These are phyloP conservation scores for Hofmannophila pseudospretella DNA, from an alignment of 2,888 invertebrate genomes.

Conservation along the genomic window DNA sequence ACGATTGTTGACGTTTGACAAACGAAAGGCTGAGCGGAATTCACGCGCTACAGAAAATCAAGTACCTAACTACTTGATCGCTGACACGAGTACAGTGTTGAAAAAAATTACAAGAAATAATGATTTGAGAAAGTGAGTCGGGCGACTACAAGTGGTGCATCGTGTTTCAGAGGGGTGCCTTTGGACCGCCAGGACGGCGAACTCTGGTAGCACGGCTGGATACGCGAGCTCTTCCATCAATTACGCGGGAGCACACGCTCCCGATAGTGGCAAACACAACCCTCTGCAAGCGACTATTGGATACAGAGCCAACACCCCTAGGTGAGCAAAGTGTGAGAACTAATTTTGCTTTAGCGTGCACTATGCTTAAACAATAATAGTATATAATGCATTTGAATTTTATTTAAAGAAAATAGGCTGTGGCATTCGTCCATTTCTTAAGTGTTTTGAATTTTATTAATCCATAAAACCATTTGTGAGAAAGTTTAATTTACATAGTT, in stretches of 20 bases:
- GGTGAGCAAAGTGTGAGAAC: slow-evolving; percentile 68
- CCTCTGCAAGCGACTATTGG: slow-evolving; percentile 71
- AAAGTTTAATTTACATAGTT: too few species aligned
- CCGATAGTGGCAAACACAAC: slow-evolving; percentile 71
- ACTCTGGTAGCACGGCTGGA: slow-evolving; percentile 81
- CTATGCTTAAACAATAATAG: too few species aligned
- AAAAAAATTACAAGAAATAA: slow-evolving; percentile 20
- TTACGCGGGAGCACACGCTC: slow-evolving; percentile 68
- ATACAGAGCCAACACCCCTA: slow-evolving; percentile 81
- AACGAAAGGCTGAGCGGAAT: slow-evolving; percentile 45
- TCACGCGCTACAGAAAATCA: slow-evolving; percentile 52
- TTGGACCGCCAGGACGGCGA: slow-evolving; percentile 84
- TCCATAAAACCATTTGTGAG: too few species aligned
- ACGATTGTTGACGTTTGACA: slow-evolving; percentile 52
- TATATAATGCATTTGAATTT: too few species aligned
- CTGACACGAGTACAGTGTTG: slow-evolving; percentile 40
- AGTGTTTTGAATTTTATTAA: too few species aligned
- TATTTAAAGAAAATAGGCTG: too few species aligned
- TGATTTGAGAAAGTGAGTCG: slow-evolving; percentile 10
- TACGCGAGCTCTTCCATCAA: slow-evolving; percentile 67
- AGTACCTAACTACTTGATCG: slow-evolving; percentile 20
- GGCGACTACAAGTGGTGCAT: slow-evolving; percentile 49
- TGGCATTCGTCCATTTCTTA: too few species aligned
- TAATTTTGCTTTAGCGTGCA: too few species aligned
- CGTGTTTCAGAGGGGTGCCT: slow-evolving; percentile 80